Base-by-base conservation (phyloP, 2,797 vertebrate genomes). In the Anguilla obscura region DNA sequence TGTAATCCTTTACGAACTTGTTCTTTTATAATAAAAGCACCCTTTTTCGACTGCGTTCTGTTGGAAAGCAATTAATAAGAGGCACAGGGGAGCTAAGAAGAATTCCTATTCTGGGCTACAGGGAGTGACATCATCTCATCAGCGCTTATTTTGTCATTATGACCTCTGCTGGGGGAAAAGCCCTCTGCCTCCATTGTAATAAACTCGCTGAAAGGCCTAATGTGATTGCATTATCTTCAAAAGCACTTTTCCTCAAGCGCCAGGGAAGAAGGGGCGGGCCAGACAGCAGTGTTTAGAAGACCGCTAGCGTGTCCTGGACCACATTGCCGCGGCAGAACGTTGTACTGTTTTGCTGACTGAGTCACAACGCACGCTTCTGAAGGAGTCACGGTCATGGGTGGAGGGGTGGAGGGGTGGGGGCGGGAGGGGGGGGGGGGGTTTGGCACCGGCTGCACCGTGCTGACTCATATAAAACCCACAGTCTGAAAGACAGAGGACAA, bases 191-290 rank as follows among this genome's bases (percentile, higher is more conserved):
- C 79, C 24, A 7, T 82, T 24, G 79, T 24, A n/a, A 45, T 79
- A 40, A 79, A 79, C 16, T 14, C 16, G 74, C 14, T 40, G 74
- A 79, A 36, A 79, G 36, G 74, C 74, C 7, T 79, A 45, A 50
- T 50, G 79, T 82, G 74, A 40, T 79, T 79, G 40, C 79, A 48
- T 50, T 50, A n/a, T 50, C 79, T 82, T 82, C 50, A 82, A 82
- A 50, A 82, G 79, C 21, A 50, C 12, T 50, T 50, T 21, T 82
- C 7, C 45, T 82, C 18, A 8, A n/a, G 40, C 14, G 24, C 33
- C 16, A 5, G 6, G 21, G 24, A 50, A 21, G 79, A 82, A 82
- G n/a, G 79, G 45, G 40, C n/a, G 79, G 45, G 40, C 36, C 36
- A 48, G 36, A 40, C 10, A 8, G 16, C 74, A 80, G 40, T 40